Evolutionary conservation across 2,797 vertebrate genomes (phyloP).

Genomic region (Apodemus agrarius): DNA sequence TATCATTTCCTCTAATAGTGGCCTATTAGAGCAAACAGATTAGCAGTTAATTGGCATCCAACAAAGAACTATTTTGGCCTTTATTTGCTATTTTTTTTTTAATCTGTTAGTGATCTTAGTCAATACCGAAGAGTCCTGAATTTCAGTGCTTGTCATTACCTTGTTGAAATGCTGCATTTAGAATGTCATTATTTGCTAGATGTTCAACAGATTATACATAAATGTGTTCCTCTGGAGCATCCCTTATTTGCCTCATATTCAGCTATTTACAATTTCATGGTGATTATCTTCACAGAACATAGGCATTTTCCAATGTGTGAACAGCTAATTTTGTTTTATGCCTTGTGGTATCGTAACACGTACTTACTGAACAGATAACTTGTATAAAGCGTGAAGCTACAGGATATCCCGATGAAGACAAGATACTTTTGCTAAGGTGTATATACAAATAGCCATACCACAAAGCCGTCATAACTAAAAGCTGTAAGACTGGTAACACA

Average conservation of each 20-base stretch:
- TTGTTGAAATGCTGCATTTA: constrained; percentile 57
- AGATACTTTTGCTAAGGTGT: constrained; percentile 9
- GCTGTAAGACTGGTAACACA: neutral
- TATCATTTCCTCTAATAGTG: constrained; percentile 77
- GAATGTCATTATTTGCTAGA: constrained; percentile 56
- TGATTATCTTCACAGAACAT: constrained; percentile 62
- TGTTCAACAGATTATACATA: constrained; percentile 55
- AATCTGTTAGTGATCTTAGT: constrained; percentile 68
- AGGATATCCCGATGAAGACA: neutral
- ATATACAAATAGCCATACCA: neutral
- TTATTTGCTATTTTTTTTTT: constrained; percentile 67
- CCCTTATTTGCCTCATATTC: constrained; percentile 41
- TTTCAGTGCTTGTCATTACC: constrained; percentile 35
- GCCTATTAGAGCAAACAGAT: constrained; percentile 76
- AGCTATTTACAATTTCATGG: constrained; percentile 58
- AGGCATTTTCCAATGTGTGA: constrained; percentile 60
- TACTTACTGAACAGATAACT: constrained; percentile 39
- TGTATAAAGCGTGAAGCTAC: neutral
- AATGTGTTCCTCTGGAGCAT: constrained; percentile 26
- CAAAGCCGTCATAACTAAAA: neutral
- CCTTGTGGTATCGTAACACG: constrained; percentile 42
- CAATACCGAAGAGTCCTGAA: constrained; percentile 49
- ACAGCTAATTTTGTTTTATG: constrained; percentile 68
- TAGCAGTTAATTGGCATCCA: constrained; percentile 76
- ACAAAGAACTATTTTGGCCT: constrained; percentile 62